Evolutionary conservation across 2,113 vertebrate species (phyloP).

Genomic region (Eudorcas thomsonii): DNA sequence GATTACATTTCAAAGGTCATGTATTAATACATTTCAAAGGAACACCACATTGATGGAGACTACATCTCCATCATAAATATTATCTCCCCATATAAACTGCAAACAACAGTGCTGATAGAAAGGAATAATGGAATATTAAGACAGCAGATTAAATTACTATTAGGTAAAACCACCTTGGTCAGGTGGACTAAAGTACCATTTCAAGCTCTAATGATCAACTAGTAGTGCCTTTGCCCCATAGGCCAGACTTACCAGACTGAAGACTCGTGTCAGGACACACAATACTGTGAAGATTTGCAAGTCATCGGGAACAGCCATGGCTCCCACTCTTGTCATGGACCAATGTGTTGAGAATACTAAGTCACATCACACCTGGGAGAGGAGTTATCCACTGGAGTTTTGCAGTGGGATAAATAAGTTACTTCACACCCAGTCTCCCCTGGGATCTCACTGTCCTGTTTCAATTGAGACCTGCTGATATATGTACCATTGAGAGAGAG

Average conservation of each 20-base stretch:
- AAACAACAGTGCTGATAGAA: not conserved
- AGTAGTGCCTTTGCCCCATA: not conserved
- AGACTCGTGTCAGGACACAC: not conserved
- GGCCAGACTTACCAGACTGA: too few relatives aligned
- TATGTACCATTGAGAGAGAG: not conserved
- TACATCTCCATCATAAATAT: not conserved
- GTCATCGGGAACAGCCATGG: not conserved
- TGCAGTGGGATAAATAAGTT: not conserved
- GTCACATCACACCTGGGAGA: not conserved
- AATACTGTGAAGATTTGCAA: not conserved
- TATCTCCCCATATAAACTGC: not conserved
- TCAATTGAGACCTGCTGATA: not conserved
- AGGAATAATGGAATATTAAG: not conserved
- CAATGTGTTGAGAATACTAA: not conserved
- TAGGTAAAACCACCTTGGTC: not conserved
- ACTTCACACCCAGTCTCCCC: not conserved
- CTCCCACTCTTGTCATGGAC: not conserved
- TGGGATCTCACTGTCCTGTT: not conserved
- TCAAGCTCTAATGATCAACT: not conserved
- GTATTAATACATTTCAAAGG: not conserved
- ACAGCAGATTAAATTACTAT: not conserved
- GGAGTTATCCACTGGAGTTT: not conserved
- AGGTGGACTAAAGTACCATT: not conserved
- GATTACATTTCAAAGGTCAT: not conserved
- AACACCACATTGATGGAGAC: not conserved